Conservation (phyloP, 2,113 vertebrate genomes). For the Poeciliopsis retropinna region DNA sequence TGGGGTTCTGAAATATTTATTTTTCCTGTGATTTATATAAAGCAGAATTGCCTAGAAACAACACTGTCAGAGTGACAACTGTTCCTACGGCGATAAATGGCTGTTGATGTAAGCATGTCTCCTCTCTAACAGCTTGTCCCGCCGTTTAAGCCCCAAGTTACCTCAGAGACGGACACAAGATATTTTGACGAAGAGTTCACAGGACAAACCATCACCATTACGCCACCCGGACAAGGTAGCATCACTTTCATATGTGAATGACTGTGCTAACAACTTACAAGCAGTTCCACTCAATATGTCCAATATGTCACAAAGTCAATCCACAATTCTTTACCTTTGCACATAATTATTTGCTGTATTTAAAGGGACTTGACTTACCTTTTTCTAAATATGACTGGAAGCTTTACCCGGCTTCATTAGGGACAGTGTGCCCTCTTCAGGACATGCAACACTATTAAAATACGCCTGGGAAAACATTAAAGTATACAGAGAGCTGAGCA, state of each 20-base stretch:
- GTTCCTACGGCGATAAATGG: conserved; percentile 40
- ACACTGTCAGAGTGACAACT: conserved; percentile 45
- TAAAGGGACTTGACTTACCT: background rate
- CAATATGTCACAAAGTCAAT: background rate
- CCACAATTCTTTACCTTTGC: background rate
- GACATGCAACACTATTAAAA: conserved; percentile 42
- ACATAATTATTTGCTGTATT: background rate
- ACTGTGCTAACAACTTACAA: background rate
- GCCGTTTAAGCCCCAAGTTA: conserved; percentile 94
- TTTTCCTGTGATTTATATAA: background rate
- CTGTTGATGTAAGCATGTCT: conserved; percentile 44
- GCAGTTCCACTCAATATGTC: too few species aligned
- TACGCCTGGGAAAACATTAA: background rate
- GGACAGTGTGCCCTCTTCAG: conserved; percentile 68
- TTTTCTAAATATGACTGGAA: conserved; percentile 4
- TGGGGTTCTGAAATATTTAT: conserved; percentile 53
- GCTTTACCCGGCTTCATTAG: conserved; percentile 27
- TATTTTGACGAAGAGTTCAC: conserved; percentile 98
- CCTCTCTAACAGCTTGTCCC: conserved; percentile 84
- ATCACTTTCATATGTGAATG: background rate
- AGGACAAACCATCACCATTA: conserved; percentile 96
- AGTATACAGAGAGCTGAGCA: background rate
- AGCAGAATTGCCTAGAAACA: conserved; percentile 2
- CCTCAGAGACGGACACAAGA: conserved; percentile 93
- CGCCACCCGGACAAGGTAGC: conserved; percentile 96